Percentiles rank a stretch among this genome's conserved stretches.
Conservation (phyloP, 64 coral and sea anemone species). For the Montipora sp. region DNA sequence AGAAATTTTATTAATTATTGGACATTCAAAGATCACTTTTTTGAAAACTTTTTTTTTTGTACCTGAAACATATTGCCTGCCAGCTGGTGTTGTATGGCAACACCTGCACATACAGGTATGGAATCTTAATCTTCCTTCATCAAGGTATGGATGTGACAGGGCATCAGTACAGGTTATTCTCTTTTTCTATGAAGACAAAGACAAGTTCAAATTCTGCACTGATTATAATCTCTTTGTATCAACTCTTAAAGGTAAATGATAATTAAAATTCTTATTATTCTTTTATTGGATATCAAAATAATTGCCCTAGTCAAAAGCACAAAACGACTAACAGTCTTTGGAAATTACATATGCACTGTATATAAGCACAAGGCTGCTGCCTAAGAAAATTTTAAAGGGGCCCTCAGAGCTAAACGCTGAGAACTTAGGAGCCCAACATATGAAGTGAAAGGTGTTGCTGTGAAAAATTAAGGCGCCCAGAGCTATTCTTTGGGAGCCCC, state of each 20-base stretch:
- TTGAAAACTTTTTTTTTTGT: not conserved
- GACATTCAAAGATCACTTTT: too few relatives aligned
- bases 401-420: too few relatives aligned
- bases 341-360: not conserved
- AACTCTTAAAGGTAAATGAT: not conserved
- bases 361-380: not conserved
- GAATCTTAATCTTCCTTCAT: conserved; percentile 94
- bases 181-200: conserved; percentile 70
- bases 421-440: too few relatives aligned
- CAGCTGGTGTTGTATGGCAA: conserved; percentile 89
- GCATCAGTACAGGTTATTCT: conserved; percentile 95
- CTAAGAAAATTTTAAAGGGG: too few relatives aligned
- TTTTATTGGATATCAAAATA: too few relatives aligned
- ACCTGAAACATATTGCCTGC: conserved; percentile 98
- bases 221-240: not conserved
- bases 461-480: too few relatives aligned
- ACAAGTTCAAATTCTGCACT: not conserved
- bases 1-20: too few relatives aligned
- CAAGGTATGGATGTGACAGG: conserved; percentile 97
- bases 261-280: too few relatives aligned
- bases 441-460: too few relatives aligned
- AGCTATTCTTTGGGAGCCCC: too few relatives aligned
- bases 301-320: too few relatives aligned
- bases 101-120: conserved; percentile 99
- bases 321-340: too few relatives aligned